A percentile compares a stretch with the other conserved stretches of the same genome.
Conservation (phyloP, 2,113 vertebrate species). For the Illadopsis cleaveri region DNA sequence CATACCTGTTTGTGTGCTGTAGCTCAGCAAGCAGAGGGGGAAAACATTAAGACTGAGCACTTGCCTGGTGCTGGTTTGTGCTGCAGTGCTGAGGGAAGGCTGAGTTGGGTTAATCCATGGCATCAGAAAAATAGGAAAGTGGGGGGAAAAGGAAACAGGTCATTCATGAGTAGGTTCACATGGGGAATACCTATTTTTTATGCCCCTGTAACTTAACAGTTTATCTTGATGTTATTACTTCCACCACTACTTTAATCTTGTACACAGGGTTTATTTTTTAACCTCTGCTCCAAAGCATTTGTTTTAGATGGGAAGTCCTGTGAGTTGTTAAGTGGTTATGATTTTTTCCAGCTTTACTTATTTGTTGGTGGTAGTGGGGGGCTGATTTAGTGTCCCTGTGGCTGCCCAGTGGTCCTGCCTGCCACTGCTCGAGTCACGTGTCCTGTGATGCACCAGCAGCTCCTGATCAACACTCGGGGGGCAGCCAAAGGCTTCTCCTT, state of each 20-base stretch:
- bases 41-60: neutral
- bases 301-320: neutral
- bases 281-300: neutral
- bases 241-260: neutral
- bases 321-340: neutral
- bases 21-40: rapidly evolving
- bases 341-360: neutral
- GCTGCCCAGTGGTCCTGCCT: neutral
- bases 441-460: neutral
- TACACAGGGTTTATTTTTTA: neutral
- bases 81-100: neutral
- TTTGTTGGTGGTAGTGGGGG: neutral
- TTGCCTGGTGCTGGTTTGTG: neutral
- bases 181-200: neutral
- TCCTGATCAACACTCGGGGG: rapidly evolving
- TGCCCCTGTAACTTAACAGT: neutral
- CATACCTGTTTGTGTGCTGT: neutral
- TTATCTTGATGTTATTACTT: neutral
- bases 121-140: neutral
- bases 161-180: neutral
- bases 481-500: neutral
- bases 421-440: rapidly evolving
- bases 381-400: neutral
- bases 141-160: neutral
- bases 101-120: neutral